A percentile compares a stretch with the other conserved stretches of the same genome.
phyloP scores from a whole-genome alignment of 1,140 invertebrate genomes.

The Amphibalanus amphitrite region DNA sequence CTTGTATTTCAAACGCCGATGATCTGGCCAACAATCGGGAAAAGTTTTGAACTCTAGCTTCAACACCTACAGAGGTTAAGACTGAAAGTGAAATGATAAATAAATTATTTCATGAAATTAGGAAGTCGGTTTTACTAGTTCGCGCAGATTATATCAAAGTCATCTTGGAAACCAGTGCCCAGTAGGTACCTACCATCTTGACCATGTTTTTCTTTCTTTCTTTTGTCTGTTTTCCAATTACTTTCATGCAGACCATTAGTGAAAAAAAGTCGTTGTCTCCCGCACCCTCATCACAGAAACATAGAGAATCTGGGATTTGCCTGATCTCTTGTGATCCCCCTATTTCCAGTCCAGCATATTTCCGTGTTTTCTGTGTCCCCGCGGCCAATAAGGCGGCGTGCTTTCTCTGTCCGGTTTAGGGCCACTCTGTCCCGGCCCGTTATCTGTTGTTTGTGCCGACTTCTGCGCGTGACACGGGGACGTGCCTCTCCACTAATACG shows the following conservation, averaged over 20 bases:
- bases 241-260: too few species aligned
- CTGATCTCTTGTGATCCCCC: too few species aligned
- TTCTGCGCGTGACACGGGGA: not conserved
- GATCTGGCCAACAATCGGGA: not conserved
- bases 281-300: too few species aligned
- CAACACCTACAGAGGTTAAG: not conserved
- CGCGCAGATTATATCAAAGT: too few species aligned
- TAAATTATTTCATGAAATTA: too few species aligned
- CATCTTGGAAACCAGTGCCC: too few species aligned
- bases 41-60: not conserved
- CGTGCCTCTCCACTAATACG: not conserved
- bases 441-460: not conserved
- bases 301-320: too few species aligned
- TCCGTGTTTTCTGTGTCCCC: not conserved
- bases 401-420: not conserved
- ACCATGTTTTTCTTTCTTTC: too few species aligned
- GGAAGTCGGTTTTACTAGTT: too few species aligned
- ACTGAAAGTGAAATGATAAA: not conserved
- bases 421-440: not conserved
- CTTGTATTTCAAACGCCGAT: not conserved
- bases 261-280: too few species aligned
- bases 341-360: not conserved
- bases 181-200: too few species aligned
- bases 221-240: too few species aligned
- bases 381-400: not conserved